Conservation (phyloP, 2,797 vertebrate genomes). For the Phoxinus dragarum region DNA sequence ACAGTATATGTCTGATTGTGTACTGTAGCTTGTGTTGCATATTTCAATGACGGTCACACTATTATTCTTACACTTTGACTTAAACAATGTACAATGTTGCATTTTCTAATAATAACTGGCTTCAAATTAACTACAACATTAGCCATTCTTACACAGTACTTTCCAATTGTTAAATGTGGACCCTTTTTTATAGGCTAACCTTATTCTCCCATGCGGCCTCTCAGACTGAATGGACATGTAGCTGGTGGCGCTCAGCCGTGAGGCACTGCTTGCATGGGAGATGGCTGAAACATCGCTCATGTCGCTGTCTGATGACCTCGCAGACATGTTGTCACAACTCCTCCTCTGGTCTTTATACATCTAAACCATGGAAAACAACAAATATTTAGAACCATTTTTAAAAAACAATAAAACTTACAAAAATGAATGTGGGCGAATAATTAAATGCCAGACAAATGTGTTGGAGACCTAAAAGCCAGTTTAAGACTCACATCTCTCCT, state of each 20-base stretch:
- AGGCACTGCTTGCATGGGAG: constrained; percentile 98
- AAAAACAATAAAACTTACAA: neutral
- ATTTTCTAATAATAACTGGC: neutral
- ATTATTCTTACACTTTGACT: neutral
- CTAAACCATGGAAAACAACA: constrained; percentile 27
- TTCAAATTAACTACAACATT: neutral
- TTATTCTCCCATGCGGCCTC: constrained; percentile 89
- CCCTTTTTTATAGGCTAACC: constrained; percentile 77
- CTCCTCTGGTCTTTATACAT: constrained; percentile 89
- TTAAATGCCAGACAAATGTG: neutral
- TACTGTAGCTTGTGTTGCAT: neutral
- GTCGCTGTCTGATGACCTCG: constrained; percentile 95
- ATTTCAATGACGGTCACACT: neutral
- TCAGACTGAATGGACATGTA: constrained; percentile 99
- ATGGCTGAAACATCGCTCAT: constrained; percentile 94
- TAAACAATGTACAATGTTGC: neutral
- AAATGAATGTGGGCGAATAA: neutral
- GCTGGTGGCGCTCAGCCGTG: constrained; percentile 97
- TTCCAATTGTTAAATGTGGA: neutral
- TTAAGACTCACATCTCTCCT: constrained; percentile 83
- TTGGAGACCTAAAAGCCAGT: neutral
- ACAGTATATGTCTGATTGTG: neutral
- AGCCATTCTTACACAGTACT: neutral
- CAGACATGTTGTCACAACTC: constrained; percentile 96
- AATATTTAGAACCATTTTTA: neutral